A percentile compares a stretch with the other conserved stretches of the same genome.
Evolutionary conservation across 1,140 invertebrate species (phyloP).

Genomic region (Drosophila takahashii): DNA sequence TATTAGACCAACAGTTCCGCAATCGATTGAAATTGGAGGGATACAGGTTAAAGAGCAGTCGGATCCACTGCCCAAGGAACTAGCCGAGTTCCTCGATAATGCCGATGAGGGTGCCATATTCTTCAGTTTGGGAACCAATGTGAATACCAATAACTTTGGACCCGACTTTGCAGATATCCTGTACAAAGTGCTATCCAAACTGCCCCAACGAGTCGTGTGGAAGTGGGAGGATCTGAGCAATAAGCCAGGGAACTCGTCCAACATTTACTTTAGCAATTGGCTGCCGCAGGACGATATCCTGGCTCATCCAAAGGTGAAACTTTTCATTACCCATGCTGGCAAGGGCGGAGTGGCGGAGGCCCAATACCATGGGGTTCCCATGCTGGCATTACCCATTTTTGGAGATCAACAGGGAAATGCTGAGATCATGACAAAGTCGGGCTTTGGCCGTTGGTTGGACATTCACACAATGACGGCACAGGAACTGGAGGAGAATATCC

Average conservation of each 20-base stretch:
- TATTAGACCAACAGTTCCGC: conserved; percentile 82
- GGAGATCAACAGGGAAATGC: conserved; percentile 87
- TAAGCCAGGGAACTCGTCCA: conserved; percentile 86
- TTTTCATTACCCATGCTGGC: conserved; percentile 91
- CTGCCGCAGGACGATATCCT: conserved; percentile 89
- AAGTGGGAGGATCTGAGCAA: conserved; percentile 86
- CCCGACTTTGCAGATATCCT: conserved; percentile 82
- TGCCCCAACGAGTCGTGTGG: conserved; percentile 87
- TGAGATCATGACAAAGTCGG: conserved; percentile 82
- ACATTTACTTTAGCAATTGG: conserved; percentile 89
- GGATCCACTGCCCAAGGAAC: conserved; percentile 80
- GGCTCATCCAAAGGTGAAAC: conserved; percentile 88
- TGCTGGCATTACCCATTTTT: conserved; percentile 89
- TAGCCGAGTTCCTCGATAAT: conserved; percentile 85
- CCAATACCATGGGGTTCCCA: conserved; percentile 89
- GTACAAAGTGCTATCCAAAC: conserved; percentile 84
- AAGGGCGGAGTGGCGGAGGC: conserved; percentile 89
- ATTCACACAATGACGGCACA: conserved; percentile 80
- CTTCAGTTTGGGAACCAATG: conserved; percentile 87
- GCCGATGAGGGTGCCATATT: conserved; percentile 86
- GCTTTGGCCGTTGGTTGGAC: conserved; percentile 85
- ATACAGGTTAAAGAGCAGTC: conserved; percentile 83
- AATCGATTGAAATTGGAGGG: conserved; percentile 84
- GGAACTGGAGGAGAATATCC: conserved; percentile 49
- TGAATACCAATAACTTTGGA: conserved; percentile 84